Percentiles rank a stretch among this genome's conserved stretches.
phyloP scores from a whole-genome alignment of 2,888 invertebrate species.

The Malachius bipustulatus region DNA sequence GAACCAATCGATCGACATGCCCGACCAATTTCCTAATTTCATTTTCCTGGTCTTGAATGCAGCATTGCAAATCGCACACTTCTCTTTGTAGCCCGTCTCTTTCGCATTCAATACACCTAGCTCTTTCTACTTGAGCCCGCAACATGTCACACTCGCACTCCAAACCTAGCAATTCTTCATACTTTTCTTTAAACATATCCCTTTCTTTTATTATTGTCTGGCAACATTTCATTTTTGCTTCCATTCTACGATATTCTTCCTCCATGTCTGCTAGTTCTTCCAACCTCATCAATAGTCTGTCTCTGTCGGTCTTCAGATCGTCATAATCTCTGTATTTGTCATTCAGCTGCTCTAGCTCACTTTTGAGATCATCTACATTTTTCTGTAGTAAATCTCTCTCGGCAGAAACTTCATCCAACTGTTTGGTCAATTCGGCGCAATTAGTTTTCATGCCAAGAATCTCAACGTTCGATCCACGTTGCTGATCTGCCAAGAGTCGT shows the following conservation, averaged over 20 bases:
- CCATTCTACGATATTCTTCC: conserved; percentile 27
- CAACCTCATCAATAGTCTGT: conserved; percentile 21
- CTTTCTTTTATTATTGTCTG: conserved; percentile 31
- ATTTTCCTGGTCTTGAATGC: conserved; percentile 44
- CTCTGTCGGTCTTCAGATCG: conserved; percentile 13
- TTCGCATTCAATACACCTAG: conserved; percentile 37
- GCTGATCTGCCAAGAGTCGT: conserved; percentile 12
- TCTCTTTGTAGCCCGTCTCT: conserved; percentile 40
- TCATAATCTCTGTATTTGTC: conserved; percentile 6
- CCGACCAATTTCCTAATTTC: conserved; percentile 43
- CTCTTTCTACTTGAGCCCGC: conserved; percentile 27
- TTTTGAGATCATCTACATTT: neutral
- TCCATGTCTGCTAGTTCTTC: conserved; percentile 26
- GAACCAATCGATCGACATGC: conserved; percentile 41
- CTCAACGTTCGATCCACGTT: conserved; percentile 3
- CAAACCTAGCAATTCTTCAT: conserved; percentile 26
- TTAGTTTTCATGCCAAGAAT: conserved; percentile 1
- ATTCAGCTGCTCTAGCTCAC: conserved; percentile 4
- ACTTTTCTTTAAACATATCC: conserved; percentile 30
- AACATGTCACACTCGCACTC: conserved; percentile 28
- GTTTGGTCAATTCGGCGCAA: conserved; percentile 2
- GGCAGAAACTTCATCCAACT: neutral
- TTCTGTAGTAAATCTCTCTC: neutral
- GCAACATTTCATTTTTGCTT: conserved; percentile 24
- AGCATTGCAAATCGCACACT: conserved; percentile 43